phyloP scores from a whole-genome alignment of 2,113 vertebrate species.

The Etheostoma spectabile region DNA sequence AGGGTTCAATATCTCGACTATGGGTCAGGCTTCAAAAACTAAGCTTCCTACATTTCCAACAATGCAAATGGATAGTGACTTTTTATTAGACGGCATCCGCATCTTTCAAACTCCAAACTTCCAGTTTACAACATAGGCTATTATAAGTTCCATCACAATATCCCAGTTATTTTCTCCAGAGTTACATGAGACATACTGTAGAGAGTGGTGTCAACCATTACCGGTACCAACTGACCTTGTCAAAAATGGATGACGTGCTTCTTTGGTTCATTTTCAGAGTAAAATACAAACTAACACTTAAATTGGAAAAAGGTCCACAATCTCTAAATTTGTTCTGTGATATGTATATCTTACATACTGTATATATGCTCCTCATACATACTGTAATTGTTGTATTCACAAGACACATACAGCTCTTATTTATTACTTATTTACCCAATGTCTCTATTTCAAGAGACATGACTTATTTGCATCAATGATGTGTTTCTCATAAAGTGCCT shows the following conservation, averaged over 20 bases:
- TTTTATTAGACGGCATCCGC: not conserved
- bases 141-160: not conserved
- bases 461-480: not conserved
- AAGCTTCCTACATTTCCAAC: not conserved
- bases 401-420: not conserved
- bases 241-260: too few relatives aligned
- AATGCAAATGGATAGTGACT: not conserved
- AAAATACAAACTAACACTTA: not conserved
- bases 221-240: too few relatives aligned
- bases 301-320: too few relatives aligned
- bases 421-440: too few relatives aligned
- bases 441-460: not conserved
- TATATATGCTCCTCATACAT: not conserved
- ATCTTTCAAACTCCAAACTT: not conserved
- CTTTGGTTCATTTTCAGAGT: not conserved
- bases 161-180: not conserved
- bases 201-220: too few relatives aligned
- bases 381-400: not conserved
- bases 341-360: not conserved
- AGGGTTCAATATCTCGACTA: not conserved
- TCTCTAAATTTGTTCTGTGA: not conserved
- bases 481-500: not conserved
- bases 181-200: not conserved
- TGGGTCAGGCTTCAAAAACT: not conserved
- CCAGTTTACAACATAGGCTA: not conserved